Evolutionary conservation across 2,888 invertebrate species (phyloP).

Genomic region (Cephus sareptanus): DNA sequence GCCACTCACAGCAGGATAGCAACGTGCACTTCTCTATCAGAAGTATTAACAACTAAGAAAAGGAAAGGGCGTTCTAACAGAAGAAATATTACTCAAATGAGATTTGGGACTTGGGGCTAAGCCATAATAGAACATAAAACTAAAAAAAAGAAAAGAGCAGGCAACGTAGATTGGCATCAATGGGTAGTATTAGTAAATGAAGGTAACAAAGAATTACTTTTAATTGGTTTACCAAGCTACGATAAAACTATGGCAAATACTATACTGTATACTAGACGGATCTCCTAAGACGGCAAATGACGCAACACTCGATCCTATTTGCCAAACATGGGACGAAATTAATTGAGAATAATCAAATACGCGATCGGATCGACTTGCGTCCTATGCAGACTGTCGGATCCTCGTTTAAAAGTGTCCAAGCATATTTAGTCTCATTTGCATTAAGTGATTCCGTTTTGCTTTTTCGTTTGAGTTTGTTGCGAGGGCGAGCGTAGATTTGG

Average conservation of each 20-base stretch:
- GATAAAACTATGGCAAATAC: background rate
- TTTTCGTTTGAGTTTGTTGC: slow-evolving; percentile 14
- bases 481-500: slow-evolving; percentile 40
- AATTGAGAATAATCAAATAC: background rate
- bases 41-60: background rate
- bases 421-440: slow-evolving; percentile 28
- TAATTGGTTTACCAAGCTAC: background rate
- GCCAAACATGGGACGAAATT: background rate
- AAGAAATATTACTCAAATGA: background rate
- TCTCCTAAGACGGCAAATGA: background rate
- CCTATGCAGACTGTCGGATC: background rate
- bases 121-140: slow-evolving; percentile 16
- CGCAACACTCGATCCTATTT: background rate
- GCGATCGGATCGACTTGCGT: background rate
- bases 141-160: slow-evolving; percentile 13
- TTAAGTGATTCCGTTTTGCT: slow-evolving; percentile 26
- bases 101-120: background rate
- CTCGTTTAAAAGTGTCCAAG: slow-evolving; percentile 14
- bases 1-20: background rate
- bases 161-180: slow-evolving; percentile 26
- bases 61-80: background rate
- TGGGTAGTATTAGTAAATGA: slow-evolving; percentile 38
- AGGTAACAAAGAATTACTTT: slow-evolving; percentile 33
- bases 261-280: background rate
- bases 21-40: background rate